Base-by-base conservation (phyloP, 2,797 vertebrate species). In the Parauchenoglanis ngamensis region DNA sequence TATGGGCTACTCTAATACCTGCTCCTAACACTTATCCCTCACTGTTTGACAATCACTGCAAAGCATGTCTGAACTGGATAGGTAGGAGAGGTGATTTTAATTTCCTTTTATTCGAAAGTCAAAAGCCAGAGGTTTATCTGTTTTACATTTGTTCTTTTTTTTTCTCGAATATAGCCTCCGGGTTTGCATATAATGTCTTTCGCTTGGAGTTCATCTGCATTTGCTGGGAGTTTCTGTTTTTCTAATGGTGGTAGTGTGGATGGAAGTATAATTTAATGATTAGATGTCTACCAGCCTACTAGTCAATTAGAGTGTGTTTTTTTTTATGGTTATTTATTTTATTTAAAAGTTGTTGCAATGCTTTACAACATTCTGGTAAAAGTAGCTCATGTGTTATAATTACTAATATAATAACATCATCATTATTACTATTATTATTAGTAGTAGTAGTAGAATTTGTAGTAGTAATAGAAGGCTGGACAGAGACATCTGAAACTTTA, bases 1-100 rank as follows among this genome's bases (percentile, higher is more conserved):
- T 87, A 85, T 23, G 81, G 94, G 94, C 90, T 90, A 93, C 92
- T 93, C 88, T 94, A 94, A 93, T 93, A 93, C 91, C 86, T 89
- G 84, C 75, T 88, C 84, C 56, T 88, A 92, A 92, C 92, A 92
- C 93, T 94, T 89, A 90, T 91, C 91, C 91, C 23, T 92, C 84
- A 91, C 80, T 89, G 83, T 92, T 90, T 86, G 90, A 94, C 93
- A 95, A 93, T 91, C 86, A 91, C 80, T 88, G 85, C 90, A 78
- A 90, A 93, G 92, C 88, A 81, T 76, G 93, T 94, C 78, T 73
- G 88, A 94, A 92, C 91, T 90, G 88, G 89, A 91, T 88, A 76
- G 84, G 90, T 90, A 46, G 68, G 87, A 65, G 65, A 75, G 44
- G 46, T 89, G 79, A 63, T 85, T 90, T 59, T 56, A 8, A 81